phyloP scores from a whole-genome alignment of 2,113 vertebrate genomes.

The Zosterops borbonicus region DNA sequence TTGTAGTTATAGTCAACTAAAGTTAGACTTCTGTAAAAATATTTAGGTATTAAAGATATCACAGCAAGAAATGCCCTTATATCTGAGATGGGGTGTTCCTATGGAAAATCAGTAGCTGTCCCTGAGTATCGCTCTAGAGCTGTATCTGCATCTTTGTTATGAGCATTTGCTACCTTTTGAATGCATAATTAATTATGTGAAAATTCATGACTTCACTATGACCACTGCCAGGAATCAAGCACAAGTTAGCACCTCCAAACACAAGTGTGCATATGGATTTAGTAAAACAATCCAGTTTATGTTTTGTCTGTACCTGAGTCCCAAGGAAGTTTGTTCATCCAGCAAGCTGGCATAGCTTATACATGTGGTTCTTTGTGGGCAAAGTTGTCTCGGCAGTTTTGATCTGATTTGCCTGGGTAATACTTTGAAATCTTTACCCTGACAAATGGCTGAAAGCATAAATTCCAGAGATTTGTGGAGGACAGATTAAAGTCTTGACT shows the following conservation, averaged over 20 bases:
- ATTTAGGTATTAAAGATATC: background rate
- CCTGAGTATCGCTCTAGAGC: background rate
- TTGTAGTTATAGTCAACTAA: background rate
- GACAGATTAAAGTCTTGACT: background rate
- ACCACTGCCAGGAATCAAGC: background rate
- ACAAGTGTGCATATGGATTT: background rate
- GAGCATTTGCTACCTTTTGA: background rate
- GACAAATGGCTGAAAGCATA: background rate
- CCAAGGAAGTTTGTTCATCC: background rate
- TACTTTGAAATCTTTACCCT: background rate
- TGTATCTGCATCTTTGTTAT: background rate
- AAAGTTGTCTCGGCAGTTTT: background rate
- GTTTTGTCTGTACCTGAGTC: background rate
- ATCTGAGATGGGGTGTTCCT: background rate
- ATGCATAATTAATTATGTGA: background rate
- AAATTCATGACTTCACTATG: background rate
- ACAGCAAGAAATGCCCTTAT: background rate
- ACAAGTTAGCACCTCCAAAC: background rate
- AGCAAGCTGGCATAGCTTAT: background rate
- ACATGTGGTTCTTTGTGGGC: fast-evolving
- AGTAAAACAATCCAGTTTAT: background rate
- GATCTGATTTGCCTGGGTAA: background rate
- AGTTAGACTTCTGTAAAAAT: background rate
- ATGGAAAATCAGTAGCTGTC: background rate
- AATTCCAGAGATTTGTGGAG: background rate